Base-by-base conservation (phyloP, 2,797 vertebrate species). In the Xyrichtys novacula region DNA sequence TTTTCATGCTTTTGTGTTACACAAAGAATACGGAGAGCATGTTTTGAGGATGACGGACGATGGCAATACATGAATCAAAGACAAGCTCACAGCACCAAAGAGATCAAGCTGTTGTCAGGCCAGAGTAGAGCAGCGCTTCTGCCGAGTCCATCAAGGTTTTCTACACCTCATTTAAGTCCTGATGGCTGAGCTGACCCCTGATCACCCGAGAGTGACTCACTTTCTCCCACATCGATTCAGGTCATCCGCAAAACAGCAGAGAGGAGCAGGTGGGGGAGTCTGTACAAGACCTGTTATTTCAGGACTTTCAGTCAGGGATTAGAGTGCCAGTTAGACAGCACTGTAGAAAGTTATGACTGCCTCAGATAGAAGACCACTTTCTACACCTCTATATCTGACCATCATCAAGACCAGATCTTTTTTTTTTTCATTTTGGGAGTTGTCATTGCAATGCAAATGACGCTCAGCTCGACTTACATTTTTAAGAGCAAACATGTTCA, bases 121-220 rank as follows among this genome's bases (percentile, higher is more conserved):
- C 72, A 65, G 64, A 61, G 44, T 1, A 11, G 38, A 43, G 52
- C 66, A 43, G 52, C 66, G 72, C 31, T 62, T 65, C 50, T 61
- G 62, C 53, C 26, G 47, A 48, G 8, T 9, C 29, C 58, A 64
- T 22, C 26, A 31, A 52, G 46, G 49, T 65, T 55, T n/a, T 58
- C 48, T 62, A 17, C 64, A 66, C 76, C 58, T 80, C 71, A 60
- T 83, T 76, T 83, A 81, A 76, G 42, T 47, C 60, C 55, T 72
- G 39, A 82, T 50, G 62, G 50, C 8, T 22, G 46, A 39, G 48
- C 22, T 69, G 75, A 79, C 56, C 71, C 42, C 60, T 20, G 29
- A 76, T 70, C 47, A 55, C 29, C 32, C 61, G 57, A 47, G n/a
- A 59, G 40, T 75, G 74, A 78, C 57, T 78, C 67, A 71, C 38